These are phyloP conservation scores for Sisyra terminalis DNA, from an alignment of 2,888 invertebrate species.

Conservation along the genomic window DNA sequence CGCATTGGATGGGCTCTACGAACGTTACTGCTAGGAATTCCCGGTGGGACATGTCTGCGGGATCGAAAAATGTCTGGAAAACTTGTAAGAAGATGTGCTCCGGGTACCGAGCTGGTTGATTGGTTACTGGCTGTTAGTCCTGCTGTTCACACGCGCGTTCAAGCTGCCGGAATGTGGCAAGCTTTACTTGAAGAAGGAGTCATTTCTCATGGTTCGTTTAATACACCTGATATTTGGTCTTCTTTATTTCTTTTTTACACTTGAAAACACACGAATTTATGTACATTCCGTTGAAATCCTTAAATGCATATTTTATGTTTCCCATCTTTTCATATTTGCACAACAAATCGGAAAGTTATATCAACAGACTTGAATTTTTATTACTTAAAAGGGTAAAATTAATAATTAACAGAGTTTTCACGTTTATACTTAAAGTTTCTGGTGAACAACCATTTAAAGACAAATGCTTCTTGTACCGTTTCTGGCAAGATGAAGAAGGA, in stretches of 20 bases:
- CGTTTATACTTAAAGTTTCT: slow-evolving; percentile 36
- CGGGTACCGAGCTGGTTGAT: slow-evolving; percentile 66
- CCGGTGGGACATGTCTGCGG: slow-evolving; percentile 31
- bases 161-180: slow-evolving; percentile 73
- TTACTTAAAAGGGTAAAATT: too few species aligned
- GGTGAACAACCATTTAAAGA: slow-evolving; percentile 69
- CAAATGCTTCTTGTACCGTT: slow-evolving; percentile 67
- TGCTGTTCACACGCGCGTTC: slow-evolving; percentile 44
- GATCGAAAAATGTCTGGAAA: slow-evolving; percentile 38
- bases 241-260: too few species aligned
- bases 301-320: too few species aligned
- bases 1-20: slow-evolving; percentile 54
- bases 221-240: too few species aligned
- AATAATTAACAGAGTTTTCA: too few species aligned
- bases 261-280: too few species aligned
- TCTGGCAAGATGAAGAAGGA: slow-evolving; percentile 55
- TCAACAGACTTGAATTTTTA: too few species aligned
- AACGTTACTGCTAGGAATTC: slow-evolving; percentile 44
- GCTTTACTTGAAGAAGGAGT: slow-evolving; percentile 64
- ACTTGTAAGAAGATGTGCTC: slow-evolving; percentile 49
- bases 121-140: slow-evolving; percentile 53
- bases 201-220: slow-evolving; percentile 48
- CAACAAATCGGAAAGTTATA: too few species aligned
- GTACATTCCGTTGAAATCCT: too few species aligned
- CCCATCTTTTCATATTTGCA: too few species aligned